Base-by-base conservation (phyloP, 2,888 invertebrate species). In the Xylocampa areola region DNA sequence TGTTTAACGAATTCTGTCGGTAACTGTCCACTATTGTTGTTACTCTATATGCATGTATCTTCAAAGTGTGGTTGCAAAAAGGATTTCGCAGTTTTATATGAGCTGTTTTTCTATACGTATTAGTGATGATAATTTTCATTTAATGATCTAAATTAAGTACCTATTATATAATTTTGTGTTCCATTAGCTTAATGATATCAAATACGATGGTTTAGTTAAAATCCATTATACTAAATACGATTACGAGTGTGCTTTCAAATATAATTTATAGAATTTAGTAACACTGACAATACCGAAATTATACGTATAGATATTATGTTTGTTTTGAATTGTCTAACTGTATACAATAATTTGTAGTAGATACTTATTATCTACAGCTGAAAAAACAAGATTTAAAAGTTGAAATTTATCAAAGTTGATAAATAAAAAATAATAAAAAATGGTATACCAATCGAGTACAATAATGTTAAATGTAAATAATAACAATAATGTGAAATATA, bases 391-490 rank as follows among this genome's bases (percentile, higher is more conserved):
- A 53, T 61, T 61, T 53, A 67, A 71, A 73, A 55, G 54, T 71
- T 63, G 67, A 74, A 74, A 76, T 79, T 81, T 82, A 81, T 83
- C 77, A 80, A 77, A 79, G 72, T 84, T 85, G 74, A 84, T 77
- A 72, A 77, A 77, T 67, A 57, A 74, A 67, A 45, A 64, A 44
- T 66, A 65, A 73, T 73, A 66, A 73, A 71, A 73, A 79, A 84
- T 84, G 76, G 93, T 93, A 93, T 93, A 94, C 93, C 87, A 87
- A 90, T 80, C 65, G 86, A 93, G 94, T 90, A 94, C 93, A 94
- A 94, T 94, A 94, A 93, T 81, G 72, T 84, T 85, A 82, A 77
- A 63, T 92, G 91, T 92, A 92, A 86, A 92, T 92, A 93, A 92
- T 92, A 93, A 68, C 78, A 81, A 69, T 73, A 65, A 77, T 89